Conservation (phyloP, 2,888 invertebrate species). For the Pammene aurita region DNA sequence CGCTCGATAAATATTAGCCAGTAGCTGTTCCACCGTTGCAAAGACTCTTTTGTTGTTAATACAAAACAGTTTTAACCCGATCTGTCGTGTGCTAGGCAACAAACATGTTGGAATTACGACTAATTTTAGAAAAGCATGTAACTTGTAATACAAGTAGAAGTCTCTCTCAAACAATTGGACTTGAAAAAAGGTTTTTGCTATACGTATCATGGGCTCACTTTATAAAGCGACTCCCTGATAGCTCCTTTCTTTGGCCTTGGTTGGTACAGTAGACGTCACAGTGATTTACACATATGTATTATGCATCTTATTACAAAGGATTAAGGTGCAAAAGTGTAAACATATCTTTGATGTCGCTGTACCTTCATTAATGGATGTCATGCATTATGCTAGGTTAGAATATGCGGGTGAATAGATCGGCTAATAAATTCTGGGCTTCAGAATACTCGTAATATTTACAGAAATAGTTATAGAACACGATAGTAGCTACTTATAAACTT, state of each 20-base stretch:
- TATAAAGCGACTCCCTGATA: slow-evolving; percentile 40
- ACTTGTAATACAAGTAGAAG: neutral
- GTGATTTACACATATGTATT: no score
- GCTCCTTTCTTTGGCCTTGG: slow-evolving; percentile 53
- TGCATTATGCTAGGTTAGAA: slow-evolving; percentile 33
- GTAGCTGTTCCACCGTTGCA: slow-evolving; percentile 22
- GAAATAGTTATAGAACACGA: neutral
- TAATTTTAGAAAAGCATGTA: neutral
- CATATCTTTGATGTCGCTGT: neutral
- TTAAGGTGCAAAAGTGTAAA: no score
- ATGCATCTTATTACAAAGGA: no score
- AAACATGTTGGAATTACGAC: neutral
- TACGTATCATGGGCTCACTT: neutral
- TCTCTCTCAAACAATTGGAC: neutral
- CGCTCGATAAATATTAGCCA: slow-evolving; percentile 32
- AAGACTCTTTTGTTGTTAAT: slow-evolving; percentile 15
- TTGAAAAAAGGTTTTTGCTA: neutral
- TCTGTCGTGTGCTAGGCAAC: slow-evolving; percentile 27
- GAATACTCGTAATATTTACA: neutral
- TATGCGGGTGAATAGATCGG: slow-evolving; percentile 17
- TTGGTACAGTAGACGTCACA: slow-evolving; percentile 1
- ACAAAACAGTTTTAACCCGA: neutral
- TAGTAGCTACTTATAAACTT: neutral
- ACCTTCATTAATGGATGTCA: slow-evolving; percentile 48
- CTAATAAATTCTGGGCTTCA: neutral